Conservation (phyloP, 2,113 vertebrate species). For the Ctenodactylus gundi region DNA sequence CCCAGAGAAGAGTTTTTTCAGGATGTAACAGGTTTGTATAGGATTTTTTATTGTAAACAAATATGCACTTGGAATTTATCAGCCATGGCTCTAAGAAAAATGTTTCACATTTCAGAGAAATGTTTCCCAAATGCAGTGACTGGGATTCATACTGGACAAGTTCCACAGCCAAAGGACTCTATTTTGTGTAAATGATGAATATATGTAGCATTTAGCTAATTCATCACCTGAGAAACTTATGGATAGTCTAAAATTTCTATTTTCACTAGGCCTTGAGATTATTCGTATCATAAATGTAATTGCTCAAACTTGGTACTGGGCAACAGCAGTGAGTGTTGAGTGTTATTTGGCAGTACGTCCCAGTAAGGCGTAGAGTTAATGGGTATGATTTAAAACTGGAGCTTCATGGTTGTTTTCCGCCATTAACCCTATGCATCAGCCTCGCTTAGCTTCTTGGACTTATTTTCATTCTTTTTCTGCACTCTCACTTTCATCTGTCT, state of each 20-base stretch:
- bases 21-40: background rate
- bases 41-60: constrained; percentile 23
- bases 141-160: background rate
- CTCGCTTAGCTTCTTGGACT: background rate
- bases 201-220: background rate
- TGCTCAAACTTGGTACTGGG: background rate
- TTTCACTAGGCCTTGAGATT: background rate
- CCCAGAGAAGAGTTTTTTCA: background rate
- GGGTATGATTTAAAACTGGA: background rate
- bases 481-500: background rate
- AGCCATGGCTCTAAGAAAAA: background rate
- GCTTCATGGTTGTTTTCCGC: background rate
- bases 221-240: background rate
- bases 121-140: too few species aligned
- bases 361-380: background rate
- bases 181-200: background rate
- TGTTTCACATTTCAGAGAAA: background rate
- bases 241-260: background rate
- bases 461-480: background rate
- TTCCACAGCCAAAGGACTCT: background rate
- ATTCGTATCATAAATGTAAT: background rate
- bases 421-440: background rate
- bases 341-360: background rate
- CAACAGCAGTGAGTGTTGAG: background rate
- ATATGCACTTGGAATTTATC: background rate